phyloP scores from a whole-genome alignment of 1,140 invertebrate species.

The Tenebrio molitor region DNA sequence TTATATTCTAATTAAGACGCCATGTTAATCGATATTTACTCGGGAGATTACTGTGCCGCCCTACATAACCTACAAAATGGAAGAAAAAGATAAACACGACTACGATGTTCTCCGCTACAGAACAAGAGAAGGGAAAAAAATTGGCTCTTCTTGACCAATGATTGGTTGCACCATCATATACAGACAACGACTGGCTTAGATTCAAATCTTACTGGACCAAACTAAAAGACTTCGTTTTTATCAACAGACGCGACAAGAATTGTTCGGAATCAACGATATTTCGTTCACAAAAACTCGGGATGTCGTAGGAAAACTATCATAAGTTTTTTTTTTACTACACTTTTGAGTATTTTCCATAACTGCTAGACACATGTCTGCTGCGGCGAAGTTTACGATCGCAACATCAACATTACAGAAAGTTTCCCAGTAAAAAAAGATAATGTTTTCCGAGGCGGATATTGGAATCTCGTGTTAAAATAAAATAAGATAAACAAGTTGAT shows the following conservation, averaged over 20 bases:
- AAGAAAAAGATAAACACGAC: too few relatives aligned
- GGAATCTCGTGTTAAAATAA: conserved; percentile 21
- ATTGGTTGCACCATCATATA: too few relatives aligned
- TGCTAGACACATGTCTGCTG: conserved; percentile 34
- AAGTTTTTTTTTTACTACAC: conserved; percentile 9
- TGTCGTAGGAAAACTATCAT: neutral
- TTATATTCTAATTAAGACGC: conserved; percentile 33
- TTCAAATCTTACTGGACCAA: too few relatives aligned
- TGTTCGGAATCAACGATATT: conserved; percentile 3
- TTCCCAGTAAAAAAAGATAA: conserved; percentile 28
- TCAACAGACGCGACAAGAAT: conserved; percentile 7
- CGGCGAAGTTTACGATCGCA: conserved; percentile 24
- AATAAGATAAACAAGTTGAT: conserved; percentile 21
- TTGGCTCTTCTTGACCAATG: too few relatives aligned
- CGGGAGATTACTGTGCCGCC: too few relatives aligned
- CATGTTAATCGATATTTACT: conserved; percentile 1
- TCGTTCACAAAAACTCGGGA: neutral
- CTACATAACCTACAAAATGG: too few relatives aligned
- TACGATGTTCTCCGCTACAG: too few relatives aligned
- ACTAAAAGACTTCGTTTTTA: conserved; percentile 11
- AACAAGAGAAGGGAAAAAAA: too few relatives aligned
- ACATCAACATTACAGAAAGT: conserved; percentile 32
- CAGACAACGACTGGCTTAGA: too few relatives aligned
- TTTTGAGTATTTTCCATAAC: conserved; percentile 34
- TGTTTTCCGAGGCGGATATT: conserved; percentile 20